A percentile compares a stretch with the other conserved stretches of the same genome.
Conservation (phyloP, 1,140 invertebrate species). For the Drosophila sucinea region DNA sequence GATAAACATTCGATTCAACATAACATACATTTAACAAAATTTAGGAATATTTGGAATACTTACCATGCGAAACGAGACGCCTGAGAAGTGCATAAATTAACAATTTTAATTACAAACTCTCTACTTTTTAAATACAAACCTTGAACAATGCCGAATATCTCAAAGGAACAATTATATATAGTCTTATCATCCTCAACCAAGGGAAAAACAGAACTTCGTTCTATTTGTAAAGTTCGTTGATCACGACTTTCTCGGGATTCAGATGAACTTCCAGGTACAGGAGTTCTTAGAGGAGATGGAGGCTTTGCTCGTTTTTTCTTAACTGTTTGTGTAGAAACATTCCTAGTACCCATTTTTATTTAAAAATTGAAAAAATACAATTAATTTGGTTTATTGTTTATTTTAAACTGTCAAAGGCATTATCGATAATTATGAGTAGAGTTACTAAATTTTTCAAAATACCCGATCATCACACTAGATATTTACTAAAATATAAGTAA, state of each 20-base stretch:
- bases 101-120: neutral
- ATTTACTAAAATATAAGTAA: too few species aligned
- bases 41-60: neutral
- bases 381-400: neutral
- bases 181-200: neutral
- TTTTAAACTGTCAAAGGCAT: neutral
- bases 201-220: neutral
- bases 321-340: constrained; percentile 21
- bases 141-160: constrained; percentile 70
- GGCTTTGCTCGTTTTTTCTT: neutral
- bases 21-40: neutral
- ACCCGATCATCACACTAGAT: too few species aligned
- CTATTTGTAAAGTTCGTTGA: neutral
- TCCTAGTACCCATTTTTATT: constrained; percentile 11
- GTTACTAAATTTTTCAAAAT: too few species aligned
- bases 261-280: neutral
- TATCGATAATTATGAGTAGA: neutral
- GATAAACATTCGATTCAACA: neutral
- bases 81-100: constrained; percentile 28
- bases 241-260: neutral
- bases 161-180: constrained; percentile 55
- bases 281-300: neutral
- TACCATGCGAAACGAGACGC: constrained; percentile 67
- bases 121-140: constrained; percentile 33
- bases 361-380: neutral